Conservation (phyloP, 2,888 invertebrate species). For the Smittia aterrima region DNA sequence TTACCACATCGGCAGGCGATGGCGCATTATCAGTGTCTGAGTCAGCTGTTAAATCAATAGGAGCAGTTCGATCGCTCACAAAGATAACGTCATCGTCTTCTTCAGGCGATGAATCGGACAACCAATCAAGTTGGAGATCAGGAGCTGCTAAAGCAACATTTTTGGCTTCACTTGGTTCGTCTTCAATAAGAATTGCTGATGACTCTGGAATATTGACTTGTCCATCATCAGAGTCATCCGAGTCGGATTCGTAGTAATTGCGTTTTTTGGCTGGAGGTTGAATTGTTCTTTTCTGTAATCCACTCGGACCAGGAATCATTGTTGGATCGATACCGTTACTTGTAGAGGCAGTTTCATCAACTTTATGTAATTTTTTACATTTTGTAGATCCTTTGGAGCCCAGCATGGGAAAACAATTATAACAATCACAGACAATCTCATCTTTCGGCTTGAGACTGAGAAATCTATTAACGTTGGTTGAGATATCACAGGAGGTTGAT, state of each 20-base stretch:
- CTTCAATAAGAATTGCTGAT: background rate
- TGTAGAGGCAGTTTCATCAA: background rate
- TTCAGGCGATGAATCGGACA: conserved; percentile 61
- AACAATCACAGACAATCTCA: conserved; percentile 5
- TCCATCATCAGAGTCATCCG: background rate
- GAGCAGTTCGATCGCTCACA: conserved; percentile 55
- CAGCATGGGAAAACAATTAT: conserved; percentile 21
- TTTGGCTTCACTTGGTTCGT: background rate
- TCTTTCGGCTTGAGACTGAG: background rate
- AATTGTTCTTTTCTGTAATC: background rate
- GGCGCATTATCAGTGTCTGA: conserved; percentile 55
- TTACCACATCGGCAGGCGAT: background rate
- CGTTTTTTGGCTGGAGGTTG: background rate
- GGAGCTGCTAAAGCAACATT: conserved; percentile 62
- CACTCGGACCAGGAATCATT: conserved; percentile 28
- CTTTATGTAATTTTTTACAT: background rate
- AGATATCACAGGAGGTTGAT: conserved; percentile 16
- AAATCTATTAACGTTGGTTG: background rate
- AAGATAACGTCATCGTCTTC: conserved; percentile 43
- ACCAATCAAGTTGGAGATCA: conserved; percentile 75
- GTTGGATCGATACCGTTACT: background rate
- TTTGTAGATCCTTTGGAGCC: conserved; percentile 1
- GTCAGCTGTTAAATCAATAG: conserved; percentile 61
- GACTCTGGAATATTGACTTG: background rate
- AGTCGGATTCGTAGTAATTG: background rate